phyloP scores from a whole-genome alignment of 1,140 invertebrate species.

The Drusus annulatus region DNA sequence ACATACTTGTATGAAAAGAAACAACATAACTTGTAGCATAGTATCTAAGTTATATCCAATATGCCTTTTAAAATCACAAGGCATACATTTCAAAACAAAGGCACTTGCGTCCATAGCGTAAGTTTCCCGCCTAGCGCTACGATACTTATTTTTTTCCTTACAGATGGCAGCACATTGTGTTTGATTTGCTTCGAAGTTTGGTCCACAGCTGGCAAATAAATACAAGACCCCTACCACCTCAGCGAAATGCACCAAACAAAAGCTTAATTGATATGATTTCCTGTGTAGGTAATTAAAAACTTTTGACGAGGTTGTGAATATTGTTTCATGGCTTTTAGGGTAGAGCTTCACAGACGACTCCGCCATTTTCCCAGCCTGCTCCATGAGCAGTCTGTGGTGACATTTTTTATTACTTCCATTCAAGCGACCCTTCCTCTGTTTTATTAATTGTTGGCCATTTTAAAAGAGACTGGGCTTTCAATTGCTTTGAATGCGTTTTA shows the following conservation, averaged over 20 bases:
- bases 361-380: constrained; percentile 34
- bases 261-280: background rate
- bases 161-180: constrained; percentile 36
- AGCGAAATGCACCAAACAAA: background rate
- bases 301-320: background rate
- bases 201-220: background rate
- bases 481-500: constrained; percentile 31
- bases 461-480: constrained; percentile 31
- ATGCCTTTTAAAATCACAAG: too few species aligned
- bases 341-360: constrained; percentile 1
- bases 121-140: constrained; percentile 30
- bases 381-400: constrained; percentile 29
- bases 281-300: background rate
- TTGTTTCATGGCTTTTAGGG: background rate
- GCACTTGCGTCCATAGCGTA: constrained; percentile 2
- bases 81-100: constrained; percentile 31
- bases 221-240: background rate
- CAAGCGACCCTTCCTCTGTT: constrained; percentile 38
- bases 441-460: constrained; percentile 44
- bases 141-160: constrained; percentile 20
- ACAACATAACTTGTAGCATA: too few species aligned
- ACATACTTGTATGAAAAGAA: too few species aligned
- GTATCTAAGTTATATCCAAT: too few species aligned
- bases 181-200: constrained; percentile 31
- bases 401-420: constrained; percentile 44